Evolutionary conservation across 2,888 invertebrate species (phyloP), one percentile per base, ranked within the genome.

Genomic region (Chalcosyrphus nemorum): DNA sequence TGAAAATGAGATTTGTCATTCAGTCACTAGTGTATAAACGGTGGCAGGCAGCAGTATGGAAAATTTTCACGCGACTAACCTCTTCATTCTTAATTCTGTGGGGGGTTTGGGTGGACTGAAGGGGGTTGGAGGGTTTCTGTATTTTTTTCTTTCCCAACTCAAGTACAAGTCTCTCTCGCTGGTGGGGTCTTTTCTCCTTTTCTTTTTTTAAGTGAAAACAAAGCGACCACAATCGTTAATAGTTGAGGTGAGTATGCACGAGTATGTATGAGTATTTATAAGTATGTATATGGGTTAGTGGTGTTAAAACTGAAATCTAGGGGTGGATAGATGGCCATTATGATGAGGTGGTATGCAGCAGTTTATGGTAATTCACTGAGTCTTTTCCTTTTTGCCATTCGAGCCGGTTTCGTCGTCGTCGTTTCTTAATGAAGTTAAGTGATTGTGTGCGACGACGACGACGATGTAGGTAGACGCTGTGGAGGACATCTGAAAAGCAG

Each of bases 1-100:
- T 65, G 72, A 56, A 81, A 82, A 82, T 82, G 66, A 68, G 72
- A 82, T 78, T 82, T 82, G 78, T 82, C 82, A 78, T 74, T 82
- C 82, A 76, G n/a, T 66, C n/a, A n/a, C n/a, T n/a, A n/a, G n/a
- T n/a, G n/a, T n/a, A 29, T 21, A 4, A 41, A 6, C 32, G 9
- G 6, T 32, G 32, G 32, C 7, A 32, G 24, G n/a, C 21, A 43
- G 57, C 57, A n/a, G 50, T 35, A 50, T 50, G 76, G 76, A 59
- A 59, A 19, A 38, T 47, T 52, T 63, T 75, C 75, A 59, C 76
- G 76, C 76, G 76, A 76, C 76, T 57, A 32, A 74, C 56, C 56
- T 24, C 35, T 45, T 56, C 35, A 45, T 54, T 63, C 43, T 45
- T 43, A 35, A 74, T 63, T 45, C 56, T 27, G 15, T 29, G 59